phyloP scores from a whole-genome alignment of 2,113 vertebrate genomes.

The Lophura nycthemera region DNA sequence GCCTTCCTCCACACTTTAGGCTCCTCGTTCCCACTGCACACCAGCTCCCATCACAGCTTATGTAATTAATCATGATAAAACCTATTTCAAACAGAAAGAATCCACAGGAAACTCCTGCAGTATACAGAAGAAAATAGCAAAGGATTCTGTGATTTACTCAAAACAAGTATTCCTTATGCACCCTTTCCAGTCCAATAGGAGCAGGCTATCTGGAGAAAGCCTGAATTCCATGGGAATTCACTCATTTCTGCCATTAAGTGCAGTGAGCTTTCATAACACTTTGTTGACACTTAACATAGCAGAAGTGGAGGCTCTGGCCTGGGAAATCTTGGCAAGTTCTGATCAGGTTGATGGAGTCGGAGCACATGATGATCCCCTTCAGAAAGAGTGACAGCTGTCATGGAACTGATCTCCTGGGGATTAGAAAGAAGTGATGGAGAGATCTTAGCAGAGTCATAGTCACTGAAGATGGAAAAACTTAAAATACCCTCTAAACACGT shows the following conservation, averaged over 20 bases:
- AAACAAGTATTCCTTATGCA: neutral
- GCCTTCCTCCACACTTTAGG: slow-evolving; percentile 45
- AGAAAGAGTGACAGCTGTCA: neutral
- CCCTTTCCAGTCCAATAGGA: neutral
- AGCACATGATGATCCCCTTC: neutral
- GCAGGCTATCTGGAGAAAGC: neutral
- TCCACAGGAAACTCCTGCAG: neutral
- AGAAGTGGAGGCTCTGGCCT: neutral
- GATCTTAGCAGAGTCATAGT: neutral
- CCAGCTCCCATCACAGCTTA: slow-evolving; percentile 35
- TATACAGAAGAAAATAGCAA: neutral
- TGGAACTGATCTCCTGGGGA: neutral
- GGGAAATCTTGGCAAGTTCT: neutral
- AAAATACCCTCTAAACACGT: neutral
- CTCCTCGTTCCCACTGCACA: neutral
- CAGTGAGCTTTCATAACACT: neutral
- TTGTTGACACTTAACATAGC: neutral
- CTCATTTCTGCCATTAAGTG: neutral
- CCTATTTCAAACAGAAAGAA: neutral
- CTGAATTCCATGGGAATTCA: neutral
- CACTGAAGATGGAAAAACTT: neutral
- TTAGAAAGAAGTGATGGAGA: neutral
- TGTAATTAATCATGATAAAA: slow-evolving; percentile 50
- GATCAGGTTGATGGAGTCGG: neutral
- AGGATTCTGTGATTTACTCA: neutral